These are phyloP conservation scores for Vipera ursinii DNA, from an alignment of 2,797 vertebrate genomes.

Conservation along the genomic window DNA sequence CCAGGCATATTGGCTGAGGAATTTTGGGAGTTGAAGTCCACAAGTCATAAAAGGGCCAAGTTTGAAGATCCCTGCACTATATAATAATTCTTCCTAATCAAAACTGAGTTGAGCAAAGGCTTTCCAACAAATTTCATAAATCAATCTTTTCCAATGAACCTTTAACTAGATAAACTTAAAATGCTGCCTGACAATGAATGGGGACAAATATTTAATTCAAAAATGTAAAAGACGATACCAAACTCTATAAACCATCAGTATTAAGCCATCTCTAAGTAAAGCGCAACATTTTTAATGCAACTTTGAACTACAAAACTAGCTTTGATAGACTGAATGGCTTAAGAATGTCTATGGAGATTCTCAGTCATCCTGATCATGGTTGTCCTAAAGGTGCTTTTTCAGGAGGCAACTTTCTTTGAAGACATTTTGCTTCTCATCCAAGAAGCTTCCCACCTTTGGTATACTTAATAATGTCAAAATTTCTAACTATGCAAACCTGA, in stretches of 20 bases:
- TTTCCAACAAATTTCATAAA: not conserved
- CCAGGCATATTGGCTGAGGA: too few relatives aligned
- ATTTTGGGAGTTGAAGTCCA: too few relatives aligned
- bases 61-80: too few relatives aligned
- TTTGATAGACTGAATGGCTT: not conserved
- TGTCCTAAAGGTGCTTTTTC: too few relatives aligned
- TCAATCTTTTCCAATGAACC: not conserved
- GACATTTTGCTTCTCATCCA: too few relatives aligned
- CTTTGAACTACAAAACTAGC: not conserved
- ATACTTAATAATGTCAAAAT: not conserved
- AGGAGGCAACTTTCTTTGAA: too few relatives aligned
- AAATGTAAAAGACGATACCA: not conserved
- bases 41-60: too few relatives aligned
- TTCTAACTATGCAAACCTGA: not conserved
- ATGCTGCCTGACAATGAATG: not conserved
- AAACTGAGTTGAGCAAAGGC: not conserved
- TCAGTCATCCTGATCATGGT: too few relatives aligned
- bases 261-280: not conserved
- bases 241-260: not conserved
- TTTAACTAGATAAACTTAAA: not conserved
- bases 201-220: not conserved
- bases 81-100: not conserved
- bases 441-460: too few relatives aligned
- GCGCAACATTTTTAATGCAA: not conserved
- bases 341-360: not conserved